Evolutionary conservation across 2,888 invertebrate species (phyloP).

Genomic region (Agrotis ipsilon): DNA sequence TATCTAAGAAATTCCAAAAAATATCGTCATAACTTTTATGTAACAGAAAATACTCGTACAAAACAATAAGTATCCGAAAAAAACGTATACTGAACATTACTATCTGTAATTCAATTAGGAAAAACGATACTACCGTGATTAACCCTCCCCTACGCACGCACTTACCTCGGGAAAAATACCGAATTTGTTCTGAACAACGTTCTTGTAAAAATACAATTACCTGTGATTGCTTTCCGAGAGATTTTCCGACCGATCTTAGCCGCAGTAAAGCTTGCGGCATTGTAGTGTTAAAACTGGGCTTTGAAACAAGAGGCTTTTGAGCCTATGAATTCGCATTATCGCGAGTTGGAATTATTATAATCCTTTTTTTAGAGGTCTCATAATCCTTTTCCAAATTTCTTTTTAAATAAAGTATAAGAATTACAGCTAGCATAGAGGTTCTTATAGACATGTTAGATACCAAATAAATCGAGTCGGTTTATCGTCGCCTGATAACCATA

Average conservation of each 20-base stretch:
- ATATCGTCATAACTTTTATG: not conserved
- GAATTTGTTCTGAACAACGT: constrained; percentile 45
- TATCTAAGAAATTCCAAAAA: not conserved
- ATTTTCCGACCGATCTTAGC: constrained; percentile 60
- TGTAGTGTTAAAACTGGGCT: constrained; percentile 55
- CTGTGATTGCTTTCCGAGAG: constrained; percentile 62
- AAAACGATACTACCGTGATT: constrained; percentile 47
- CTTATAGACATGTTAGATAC: not conserved
- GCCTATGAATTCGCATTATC: constrained; percentile 33
- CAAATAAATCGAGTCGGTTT: not conserved
- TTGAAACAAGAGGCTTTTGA: constrained; percentile 51
- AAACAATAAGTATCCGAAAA: constrained; percentile 38
- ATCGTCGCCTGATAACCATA: not conserved
- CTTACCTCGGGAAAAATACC: constrained; percentile 56
- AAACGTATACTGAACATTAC: constrained; percentile 25
- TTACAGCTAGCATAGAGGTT: not conserved
- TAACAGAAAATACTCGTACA: not conserved
- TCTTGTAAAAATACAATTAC: constrained; percentile 65
- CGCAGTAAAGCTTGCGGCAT: constrained; percentile 49
- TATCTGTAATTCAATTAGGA: constrained; percentile 52
- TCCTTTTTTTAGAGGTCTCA: not conserved
- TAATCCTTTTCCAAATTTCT: constrained; percentile 1
- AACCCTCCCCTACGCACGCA: constrained; percentile 62
- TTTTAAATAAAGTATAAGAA: too few species aligned
- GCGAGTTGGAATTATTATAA: constrained; percentile 20